Evolutionary conservation across 2,888 invertebrate species (phyloP).

Genomic region (Sipha maydis): DNA sequence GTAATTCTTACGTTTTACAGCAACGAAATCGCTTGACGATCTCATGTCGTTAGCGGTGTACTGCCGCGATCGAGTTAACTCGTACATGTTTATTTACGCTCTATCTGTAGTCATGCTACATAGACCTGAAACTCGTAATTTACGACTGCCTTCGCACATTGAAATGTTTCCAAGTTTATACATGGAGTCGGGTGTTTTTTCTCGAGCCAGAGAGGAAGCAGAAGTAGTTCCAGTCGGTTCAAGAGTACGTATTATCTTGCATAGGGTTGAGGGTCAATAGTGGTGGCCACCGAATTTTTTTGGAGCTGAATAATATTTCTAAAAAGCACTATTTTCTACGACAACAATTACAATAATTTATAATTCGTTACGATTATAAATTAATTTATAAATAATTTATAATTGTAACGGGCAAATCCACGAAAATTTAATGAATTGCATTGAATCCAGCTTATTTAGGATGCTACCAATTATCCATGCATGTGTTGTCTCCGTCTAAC

Average conservation of each 20-base stretch:
- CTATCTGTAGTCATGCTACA: slow-evolving; percentile 81
- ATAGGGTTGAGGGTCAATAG: neutral
- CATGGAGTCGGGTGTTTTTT: slow-evolving; percentile 79
- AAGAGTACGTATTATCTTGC: slow-evolving; percentile 70
- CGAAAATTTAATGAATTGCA: neutral
- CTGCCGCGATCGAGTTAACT: slow-evolving; percentile 79
- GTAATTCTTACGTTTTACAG: slow-evolving; percentile 68
- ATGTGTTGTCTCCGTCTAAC: too few relatives aligned
- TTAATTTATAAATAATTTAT: too few relatives aligned
- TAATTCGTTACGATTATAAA: too few relatives aligned
- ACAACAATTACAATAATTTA: too few relatives aligned
- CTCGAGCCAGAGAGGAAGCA: slow-evolving; percentile 77
- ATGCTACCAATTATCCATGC: too few relatives aligned
- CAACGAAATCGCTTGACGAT: slow-evolving; percentile 77
- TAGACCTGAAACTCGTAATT: slow-evolving; percentile 76
- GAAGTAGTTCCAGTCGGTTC: slow-evolving; percentile 73
- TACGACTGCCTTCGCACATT: slow-evolving; percentile 79
- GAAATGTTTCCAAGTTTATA: slow-evolving; percentile 86
- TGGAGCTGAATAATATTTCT: too few relatives aligned
- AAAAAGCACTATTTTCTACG: too few relatives aligned
- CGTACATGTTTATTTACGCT: slow-evolving; percentile 83
- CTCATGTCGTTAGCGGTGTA: slow-evolving; percentile 77
- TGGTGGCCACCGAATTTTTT: too few relatives aligned
- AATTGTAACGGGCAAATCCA: too few relatives aligned
- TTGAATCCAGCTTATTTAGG: neutral